Evolutionary conservation across 2,797 vertebrate genomes (phyloP), one percentile per base, ranked within the genome.

Genomic region (Syncerus caffer): DNA sequence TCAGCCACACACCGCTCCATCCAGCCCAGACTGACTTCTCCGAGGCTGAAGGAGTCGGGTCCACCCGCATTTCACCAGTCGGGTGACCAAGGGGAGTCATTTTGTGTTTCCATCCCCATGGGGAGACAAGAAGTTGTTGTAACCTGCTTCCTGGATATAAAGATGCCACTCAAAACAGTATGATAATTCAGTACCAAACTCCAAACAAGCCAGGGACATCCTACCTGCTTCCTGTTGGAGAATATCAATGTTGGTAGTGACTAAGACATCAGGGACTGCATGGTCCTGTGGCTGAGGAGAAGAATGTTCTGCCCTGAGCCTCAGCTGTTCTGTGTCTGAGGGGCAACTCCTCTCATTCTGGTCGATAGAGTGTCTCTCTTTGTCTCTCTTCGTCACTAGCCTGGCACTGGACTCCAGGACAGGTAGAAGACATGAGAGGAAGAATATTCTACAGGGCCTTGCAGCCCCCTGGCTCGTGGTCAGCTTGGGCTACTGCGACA

Each of bases 181-280:
- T 8, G 16, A 42, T 29, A 50, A 47, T 31, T 42, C 15, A 50
- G 53, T 4, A 7, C 12, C 17, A 78, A 79, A 53, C 45, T 31
- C 7, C 38, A 16, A 16, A n/a, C 17, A 17, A 29, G 80, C n/a
- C 89, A 29, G 13, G 7, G 7, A 21, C 3, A 42, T 16, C 60
- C n/a, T 8, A 3, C 7, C 13, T 2, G 3, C 47, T 5, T 50
- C 10, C 57, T n/a, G 38, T 71, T 47, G 29, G 15, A 27, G 92
- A 62, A 29, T 2, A 34, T 21, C 12, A 1, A 2, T 0, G 31
- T 31, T 31, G 7, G 3, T 3, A 0, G 4, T 7, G 78, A 29
- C 11, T 1, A 2, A 6, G 7, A 27, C 3, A 2, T 19, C 8
- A 0, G 38, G 14, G 3, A 0, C 6, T 5, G 16, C 42, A 1